phyloP scores from a whole-genome alignment of 2,113 vertebrate species.

The Bos javanicus region DNA sequence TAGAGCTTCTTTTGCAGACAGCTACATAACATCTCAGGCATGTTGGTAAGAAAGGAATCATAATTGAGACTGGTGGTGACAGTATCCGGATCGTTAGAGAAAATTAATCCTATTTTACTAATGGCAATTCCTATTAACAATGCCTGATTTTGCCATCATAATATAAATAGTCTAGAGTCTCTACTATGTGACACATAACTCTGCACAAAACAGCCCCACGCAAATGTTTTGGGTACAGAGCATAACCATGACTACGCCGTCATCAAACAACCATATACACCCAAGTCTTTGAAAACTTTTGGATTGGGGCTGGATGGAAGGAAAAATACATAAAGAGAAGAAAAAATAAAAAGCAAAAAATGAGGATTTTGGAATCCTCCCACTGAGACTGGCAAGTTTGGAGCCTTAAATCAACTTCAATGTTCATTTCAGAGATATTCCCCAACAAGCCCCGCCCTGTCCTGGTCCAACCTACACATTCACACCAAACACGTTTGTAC shows the following conservation, averaged over 20 bases:
- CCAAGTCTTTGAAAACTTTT: not conserved
- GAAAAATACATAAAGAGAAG: not conserved
- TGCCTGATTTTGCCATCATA: not conserved
- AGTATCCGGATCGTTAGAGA: not conserved
- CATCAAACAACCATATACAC: not conserved
- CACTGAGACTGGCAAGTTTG: not conserved
- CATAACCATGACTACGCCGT: not conserved
- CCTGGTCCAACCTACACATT: not conserved
- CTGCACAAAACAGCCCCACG: not conserved
- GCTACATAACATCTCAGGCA: not conserved
- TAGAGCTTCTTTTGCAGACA: not conserved
- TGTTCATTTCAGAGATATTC: not conserved
- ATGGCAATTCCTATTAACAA: not conserved
- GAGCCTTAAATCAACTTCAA: not conserved
- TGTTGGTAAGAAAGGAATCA: slow-evolving; percentile 2
- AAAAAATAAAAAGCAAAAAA: not conserved
- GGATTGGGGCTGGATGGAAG: not conserved
- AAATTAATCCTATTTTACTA: slow-evolving; percentile 41
- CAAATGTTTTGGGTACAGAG: not conserved
- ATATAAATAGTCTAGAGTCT: not conserved
- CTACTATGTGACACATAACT: not conserved
- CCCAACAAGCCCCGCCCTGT: not conserved
- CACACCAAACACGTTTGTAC: not conserved
- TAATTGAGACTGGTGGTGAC: not conserved
- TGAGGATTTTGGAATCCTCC: not conserved